phyloP scores from a whole-genome alignment of 2,888 invertebrate species.

The Xestia ashworthii region DNA sequence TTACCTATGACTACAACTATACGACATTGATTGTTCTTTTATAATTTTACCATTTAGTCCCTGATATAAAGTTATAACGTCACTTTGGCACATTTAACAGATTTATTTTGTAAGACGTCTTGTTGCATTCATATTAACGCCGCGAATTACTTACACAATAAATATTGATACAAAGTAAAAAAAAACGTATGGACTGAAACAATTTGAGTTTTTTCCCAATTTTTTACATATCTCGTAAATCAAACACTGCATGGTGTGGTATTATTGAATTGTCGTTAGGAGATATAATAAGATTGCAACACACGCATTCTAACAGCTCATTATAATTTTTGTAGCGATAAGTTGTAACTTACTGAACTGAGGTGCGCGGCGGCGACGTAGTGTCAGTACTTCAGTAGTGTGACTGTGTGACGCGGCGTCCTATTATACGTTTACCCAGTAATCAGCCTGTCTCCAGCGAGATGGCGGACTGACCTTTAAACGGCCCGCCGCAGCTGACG shows the following conservation, averaged over 20 bases:
- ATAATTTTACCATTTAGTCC: background rate
- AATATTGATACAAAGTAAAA: background rate
- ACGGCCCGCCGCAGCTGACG: background rate
- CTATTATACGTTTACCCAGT: background rate
- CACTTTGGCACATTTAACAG: background rate
- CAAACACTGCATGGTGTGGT: background rate
- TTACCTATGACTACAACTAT: background rate
- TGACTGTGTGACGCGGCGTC: background rate
- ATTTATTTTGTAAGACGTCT: background rate
- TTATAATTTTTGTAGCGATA: background rate
- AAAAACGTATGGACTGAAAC: background rate
- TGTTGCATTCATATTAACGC: background rate
- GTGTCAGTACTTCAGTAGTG: no score
- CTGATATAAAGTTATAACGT: background rate
- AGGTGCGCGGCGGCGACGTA: background rate
- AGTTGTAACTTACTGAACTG: background rate
- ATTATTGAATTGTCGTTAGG: no score
- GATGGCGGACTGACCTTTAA: background rate
- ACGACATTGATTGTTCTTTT: background rate
- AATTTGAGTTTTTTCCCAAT: background rate
- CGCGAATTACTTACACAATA: background rate
- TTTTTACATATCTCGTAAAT: background rate
- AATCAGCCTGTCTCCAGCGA: background rate
- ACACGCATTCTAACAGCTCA: background rate
- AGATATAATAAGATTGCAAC: background rate